A percentile compares a stretch with the other conserved stretches of the same genome.
phyloP scores from a whole-genome alignment of 2,888 invertebrate genomes.

The Sphaeridia pumilis region DNA sequence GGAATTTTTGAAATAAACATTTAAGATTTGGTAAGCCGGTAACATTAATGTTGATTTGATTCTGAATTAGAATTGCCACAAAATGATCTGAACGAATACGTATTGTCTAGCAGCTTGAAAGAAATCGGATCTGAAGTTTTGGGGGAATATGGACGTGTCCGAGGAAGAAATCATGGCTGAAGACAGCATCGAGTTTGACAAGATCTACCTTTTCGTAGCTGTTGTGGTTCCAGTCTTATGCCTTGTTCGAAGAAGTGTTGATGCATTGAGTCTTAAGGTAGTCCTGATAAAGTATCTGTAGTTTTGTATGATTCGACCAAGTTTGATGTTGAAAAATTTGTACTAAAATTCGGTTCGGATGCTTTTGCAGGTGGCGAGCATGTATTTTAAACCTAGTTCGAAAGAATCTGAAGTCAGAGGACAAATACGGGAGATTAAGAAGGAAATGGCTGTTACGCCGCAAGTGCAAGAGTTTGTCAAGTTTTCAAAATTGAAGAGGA shows the following conservation, averaged over 20 bases:
- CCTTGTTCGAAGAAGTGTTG: neutral
- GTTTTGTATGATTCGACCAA: neutral
- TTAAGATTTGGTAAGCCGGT: too few species aligned
- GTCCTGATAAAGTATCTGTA: neutral
- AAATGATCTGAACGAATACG: too few species aligned
- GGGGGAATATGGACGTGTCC: neutral
- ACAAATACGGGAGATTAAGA: constrained; percentile 29
- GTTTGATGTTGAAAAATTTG: too few species aligned
- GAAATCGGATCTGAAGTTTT: too few species aligned
- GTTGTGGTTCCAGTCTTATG: neutral
- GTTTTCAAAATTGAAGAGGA: constrained; percentile 42
- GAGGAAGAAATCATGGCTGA: neutral
- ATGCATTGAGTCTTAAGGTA: neutral
- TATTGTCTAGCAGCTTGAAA: too few species aligned
- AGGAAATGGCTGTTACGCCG: constrained; percentile 40
- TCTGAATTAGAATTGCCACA: too few species aligned
- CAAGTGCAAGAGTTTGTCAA: constrained; percentile 44
- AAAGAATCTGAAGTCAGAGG: constrained; percentile 24
- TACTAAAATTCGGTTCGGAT: neutral
- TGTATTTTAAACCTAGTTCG: constrained; percentile 17
- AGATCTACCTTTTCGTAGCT: neutral
- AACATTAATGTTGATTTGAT: too few species aligned
- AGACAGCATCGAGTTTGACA: neutral
- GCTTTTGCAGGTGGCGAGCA: constrained; percentile 22
- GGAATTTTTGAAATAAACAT: too few species aligned